These are phyloP conservation scores for Cardinalis cardinalis DNA, from an alignment of 2,113 vertebrate genomes.

Conservation along the genomic window DNA sequence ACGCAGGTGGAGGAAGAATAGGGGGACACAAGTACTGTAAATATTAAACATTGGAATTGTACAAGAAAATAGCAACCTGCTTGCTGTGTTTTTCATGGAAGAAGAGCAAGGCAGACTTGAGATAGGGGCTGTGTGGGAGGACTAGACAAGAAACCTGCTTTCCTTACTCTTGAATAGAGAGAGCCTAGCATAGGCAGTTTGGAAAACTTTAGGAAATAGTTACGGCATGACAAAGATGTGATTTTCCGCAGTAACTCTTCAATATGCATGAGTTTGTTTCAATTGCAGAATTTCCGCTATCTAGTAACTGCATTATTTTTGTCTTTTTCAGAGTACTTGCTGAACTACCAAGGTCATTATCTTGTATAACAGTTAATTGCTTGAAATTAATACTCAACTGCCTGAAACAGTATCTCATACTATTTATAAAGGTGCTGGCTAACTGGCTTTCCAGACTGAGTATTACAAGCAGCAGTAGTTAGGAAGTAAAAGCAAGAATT, in stretches of 20 bases:
- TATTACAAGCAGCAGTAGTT: not conserved
- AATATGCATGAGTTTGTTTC: not conserved
- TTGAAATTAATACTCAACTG: not conserved
- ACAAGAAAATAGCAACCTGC: not conserved
- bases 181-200: not conserved
- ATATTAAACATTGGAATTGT: not conserved
- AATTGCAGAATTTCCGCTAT: not conserved
- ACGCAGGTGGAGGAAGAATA: not conserved
- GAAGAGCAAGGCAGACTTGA: not conserved
- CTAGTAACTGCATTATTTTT: not conserved
- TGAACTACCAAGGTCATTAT: not conserved
- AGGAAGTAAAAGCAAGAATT: not conserved
- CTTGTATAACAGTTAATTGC: not conserved
- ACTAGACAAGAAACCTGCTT: not conserved
- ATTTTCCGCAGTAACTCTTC: not conserved
- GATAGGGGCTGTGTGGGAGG: not conserved
- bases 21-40: not conserved
- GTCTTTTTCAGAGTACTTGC: not conserved
- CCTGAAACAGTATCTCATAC: not conserved
- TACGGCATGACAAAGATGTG: not conserved
- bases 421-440: not conserved
- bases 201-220: not conserved
- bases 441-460: not conserved
- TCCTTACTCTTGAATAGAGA: not conserved
- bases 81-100: not conserved